Evolutionary conservation across 2,113 vertebrate genomes (phyloP).

Genomic region (Cepphus grylle): DNA sequence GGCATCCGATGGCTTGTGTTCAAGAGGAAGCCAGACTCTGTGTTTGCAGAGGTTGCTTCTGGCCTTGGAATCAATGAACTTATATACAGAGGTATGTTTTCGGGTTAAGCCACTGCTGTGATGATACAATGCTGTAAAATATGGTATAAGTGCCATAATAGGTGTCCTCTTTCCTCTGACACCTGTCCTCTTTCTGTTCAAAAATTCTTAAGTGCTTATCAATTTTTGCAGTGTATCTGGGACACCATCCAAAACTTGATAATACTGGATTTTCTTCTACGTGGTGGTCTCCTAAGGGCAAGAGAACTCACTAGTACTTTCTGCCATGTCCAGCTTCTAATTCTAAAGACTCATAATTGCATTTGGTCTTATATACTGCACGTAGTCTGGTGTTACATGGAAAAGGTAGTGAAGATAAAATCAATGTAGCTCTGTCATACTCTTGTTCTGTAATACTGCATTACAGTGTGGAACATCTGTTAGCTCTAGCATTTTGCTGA

Average conservation of each 20-base stretch:
- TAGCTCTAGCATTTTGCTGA: background rate
- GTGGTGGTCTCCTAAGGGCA: background rate
- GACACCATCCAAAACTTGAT: conserved; percentile 15
- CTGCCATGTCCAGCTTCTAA: background rate
- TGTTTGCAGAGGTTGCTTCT: background rate
- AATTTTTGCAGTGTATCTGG: background rate
- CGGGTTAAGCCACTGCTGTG: background rate
- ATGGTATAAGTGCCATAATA: background rate
- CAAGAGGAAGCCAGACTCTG: background rate
- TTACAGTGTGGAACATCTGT: background rate
- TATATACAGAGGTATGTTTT: background rate
- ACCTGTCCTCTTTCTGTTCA: background rate
- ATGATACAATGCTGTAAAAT: background rate
- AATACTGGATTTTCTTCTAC: background rate
- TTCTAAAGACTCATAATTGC: background rate
- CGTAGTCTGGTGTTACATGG: background rate
- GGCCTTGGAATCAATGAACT: background rate
- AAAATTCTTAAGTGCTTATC: conserved; percentile 3
- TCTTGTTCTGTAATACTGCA: background rate
- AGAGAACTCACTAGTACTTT: background rate
- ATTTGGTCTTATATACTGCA: background rate
- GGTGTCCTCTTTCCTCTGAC: background rate
- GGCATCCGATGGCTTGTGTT: background rate
- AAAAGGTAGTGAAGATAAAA: background rate
- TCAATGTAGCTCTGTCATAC: background rate